Evolutionary conservation across 2,113 vertebrate genomes (phyloP).

Genomic region (Phyllostomus discolor): DNA sequence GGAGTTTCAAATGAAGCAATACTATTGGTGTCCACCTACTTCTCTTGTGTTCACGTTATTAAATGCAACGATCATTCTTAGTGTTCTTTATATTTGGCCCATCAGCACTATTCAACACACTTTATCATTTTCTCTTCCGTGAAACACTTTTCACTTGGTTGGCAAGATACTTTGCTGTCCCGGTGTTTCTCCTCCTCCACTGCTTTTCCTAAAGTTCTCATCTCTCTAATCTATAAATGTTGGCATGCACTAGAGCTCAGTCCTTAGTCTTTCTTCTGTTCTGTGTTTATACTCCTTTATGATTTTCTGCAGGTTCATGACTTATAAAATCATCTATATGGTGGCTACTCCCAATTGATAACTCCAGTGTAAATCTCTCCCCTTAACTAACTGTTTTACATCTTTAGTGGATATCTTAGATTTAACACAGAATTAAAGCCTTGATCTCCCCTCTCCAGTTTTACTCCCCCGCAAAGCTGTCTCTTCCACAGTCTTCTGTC

Average conservation of each 20-base stretch:
- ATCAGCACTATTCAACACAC: neutral
- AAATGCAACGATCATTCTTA: neutral
- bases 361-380: neutral
- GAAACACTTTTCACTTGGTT: neutral
- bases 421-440: neutral
- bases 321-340: neutral
- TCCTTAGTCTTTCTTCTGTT: neutral
- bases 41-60: neutral
- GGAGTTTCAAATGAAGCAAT: neutral
- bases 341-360: neutral
- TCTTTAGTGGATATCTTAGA: neutral
- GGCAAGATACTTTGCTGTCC: neutral
- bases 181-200: neutral
- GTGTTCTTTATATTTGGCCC: neutral
- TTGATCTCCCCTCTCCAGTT: neutral
- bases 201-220: neutral
- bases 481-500: neutral
- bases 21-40: neutral
- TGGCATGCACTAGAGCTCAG: neutral
- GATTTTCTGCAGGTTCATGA: neutral
- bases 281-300: neutral
- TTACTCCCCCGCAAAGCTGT: neutral
- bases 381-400: neutral
- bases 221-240: neutral
- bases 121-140: neutral